Evolutionary conservation across 1,140 invertebrate genomes (phyloP).

Genomic region (Diachasmimorpha longicaudata): DNA sequence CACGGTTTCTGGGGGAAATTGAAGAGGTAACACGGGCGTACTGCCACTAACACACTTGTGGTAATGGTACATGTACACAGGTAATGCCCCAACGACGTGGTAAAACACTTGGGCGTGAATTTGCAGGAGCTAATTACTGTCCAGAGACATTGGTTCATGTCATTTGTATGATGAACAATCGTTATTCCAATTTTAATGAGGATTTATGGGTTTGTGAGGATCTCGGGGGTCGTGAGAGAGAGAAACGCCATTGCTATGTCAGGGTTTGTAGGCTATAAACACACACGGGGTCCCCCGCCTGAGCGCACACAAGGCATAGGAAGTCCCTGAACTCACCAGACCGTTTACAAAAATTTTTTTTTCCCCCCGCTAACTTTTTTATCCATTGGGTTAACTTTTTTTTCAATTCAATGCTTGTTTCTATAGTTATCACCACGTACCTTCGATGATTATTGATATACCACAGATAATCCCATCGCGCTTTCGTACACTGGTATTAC

Average conservation of each 20-base stretch:
- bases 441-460: constrained; percentile 44
- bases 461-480: constrained; percentile 42
- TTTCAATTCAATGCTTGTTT: background rate
- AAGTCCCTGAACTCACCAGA: constrained; percentile 8
- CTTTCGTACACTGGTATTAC: constrained; percentile 45
- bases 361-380: background rate
- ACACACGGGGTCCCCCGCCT: constrained; percentile 35
- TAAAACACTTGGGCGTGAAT: constrained; percentile 10
- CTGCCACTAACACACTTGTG: background rate
- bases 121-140: background rate
- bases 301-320: constrained; percentile 13
- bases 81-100: background rate
- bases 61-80: background rate
- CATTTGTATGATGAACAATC: background rate
- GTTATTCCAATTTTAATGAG: background rate
- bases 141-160: background rate
- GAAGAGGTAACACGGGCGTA: constrained; percentile 16
- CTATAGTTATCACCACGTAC: constrained; percentile 35
- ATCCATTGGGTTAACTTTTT: background rate
- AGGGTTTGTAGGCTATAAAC: constrained; percentile 60
- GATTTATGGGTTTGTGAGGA: background rate
- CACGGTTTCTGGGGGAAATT: constrained; percentile 16
- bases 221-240: background rate
- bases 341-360: constrained; percentile 20
- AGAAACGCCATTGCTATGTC: constrained; percentile 39